These are phyloP conservation scores for Polypedilum vanderplanki DNA, from an alignment of 1,140 invertebrate genomes.

Conservation along the genomic window DNA sequence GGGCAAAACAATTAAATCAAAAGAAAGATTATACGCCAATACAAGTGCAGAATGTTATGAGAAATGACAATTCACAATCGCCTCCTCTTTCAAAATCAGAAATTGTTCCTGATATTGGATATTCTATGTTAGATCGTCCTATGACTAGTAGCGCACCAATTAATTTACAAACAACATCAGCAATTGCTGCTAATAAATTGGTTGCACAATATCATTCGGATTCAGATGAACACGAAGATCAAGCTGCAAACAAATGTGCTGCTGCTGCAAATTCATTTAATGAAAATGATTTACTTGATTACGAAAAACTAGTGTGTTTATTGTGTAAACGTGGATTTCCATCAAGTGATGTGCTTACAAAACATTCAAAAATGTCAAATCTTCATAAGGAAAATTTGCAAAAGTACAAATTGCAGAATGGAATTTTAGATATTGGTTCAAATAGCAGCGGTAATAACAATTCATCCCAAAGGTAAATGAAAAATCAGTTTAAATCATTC, in stretches of 20 bases:
- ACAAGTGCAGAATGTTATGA: constrained; percentile 36
- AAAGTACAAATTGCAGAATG: constrained; percentile 43
- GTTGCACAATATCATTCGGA: constrained; percentile 67
- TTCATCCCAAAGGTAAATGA: neutral
- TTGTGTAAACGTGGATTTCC: constrained; percentile 93
- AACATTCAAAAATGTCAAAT: constrained; percentile 89
- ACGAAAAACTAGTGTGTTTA: constrained; percentile 84
- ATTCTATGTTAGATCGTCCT: constrained; percentile 61
- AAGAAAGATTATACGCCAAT: constrained; percentile 70
- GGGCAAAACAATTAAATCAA: constrained; percentile 96
- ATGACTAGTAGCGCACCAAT: constrained; percentile 35
- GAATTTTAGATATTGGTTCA: constrained; percentile 2
- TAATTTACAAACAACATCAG: constrained; percentile 29
- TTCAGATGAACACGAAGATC: constrained; percentile 40
- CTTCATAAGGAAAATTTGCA: constrained; percentile 92
- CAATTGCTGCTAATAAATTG: constrained; percentile 42
- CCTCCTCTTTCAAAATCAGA: constrained; percentile 41
- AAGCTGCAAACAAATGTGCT: constrained; percentile 60
- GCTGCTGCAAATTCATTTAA: constrained; percentile 52
- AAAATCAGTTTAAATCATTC: neutral
- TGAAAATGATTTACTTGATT: constrained; percentile 66
- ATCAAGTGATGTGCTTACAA: constrained; percentile 77
- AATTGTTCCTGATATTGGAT: constrained; percentile 80
- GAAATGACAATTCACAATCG: constrained; percentile 35
- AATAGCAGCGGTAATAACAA: constrained; percentile 36